A percentile compares a stretch with the other conserved stretches of the same genome.
phyloP scores from a whole-genome alignment of 1,140 invertebrate genomes.

The Drosophila varians region DNA sequence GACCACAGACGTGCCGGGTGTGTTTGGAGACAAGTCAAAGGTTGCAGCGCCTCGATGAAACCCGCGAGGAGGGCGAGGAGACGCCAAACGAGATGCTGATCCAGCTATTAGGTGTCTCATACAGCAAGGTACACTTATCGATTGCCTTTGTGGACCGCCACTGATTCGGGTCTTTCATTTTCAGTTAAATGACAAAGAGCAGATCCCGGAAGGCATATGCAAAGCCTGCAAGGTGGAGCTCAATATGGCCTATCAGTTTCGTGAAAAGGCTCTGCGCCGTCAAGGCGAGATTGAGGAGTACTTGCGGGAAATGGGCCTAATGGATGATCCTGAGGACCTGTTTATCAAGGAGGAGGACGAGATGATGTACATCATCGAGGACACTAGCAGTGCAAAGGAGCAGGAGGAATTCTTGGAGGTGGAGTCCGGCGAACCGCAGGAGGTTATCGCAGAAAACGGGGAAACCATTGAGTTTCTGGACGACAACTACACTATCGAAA shows the following conservation, averaged over 20 bases:
- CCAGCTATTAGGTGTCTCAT: conserved; percentile 60
- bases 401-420: conserved; percentile 23
- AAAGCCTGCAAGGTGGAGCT: conserved; percentile 71
- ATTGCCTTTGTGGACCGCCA: background rate
- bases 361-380: conserved; percentile 54
- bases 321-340: conserved; percentile 52
- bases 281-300: conserved; percentile 62
- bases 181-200: conserved; percentile 58
- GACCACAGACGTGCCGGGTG: conserved; percentile 68
- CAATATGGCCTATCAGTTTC: conserved; percentile 78
- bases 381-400: conserved; percentile 9
- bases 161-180: background rate
- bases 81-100: conserved; percentile 76
- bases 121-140: conserved; percentile 54
- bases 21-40: conserved; percentile 61
- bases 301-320: conserved; percentile 48
- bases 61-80: conserved; percentile 75
- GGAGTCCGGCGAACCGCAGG: conserved; percentile 48
- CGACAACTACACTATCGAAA: conserved; percentile 65
- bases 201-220: conserved; percentile 71
- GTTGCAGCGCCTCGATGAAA: conserved; percentile 63
- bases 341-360: conserved; percentile 68
- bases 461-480: conserved; percentile 72
- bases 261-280: conserved; percentile 63
- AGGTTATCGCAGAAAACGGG: conserved; percentile 21